Evolutionary conservation across 2,113 vertebrate species (phyloP), one percentile per base, ranked within the genome.

Genomic region (Danio rerio): DNA sequence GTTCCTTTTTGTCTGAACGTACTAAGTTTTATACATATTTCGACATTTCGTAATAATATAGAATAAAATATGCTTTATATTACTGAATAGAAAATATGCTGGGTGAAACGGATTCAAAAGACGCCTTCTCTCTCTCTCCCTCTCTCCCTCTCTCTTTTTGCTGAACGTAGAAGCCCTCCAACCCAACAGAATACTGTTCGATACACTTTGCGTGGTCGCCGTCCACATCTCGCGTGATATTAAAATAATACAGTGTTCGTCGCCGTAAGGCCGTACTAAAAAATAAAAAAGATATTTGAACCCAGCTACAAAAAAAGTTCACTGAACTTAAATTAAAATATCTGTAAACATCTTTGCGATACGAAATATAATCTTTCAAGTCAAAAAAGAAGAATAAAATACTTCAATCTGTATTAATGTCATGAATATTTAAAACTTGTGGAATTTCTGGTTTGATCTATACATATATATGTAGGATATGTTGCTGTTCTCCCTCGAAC

Each of bases 311-410:
- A 98, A 96, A 31, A 94, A 98, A 97, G 96, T 98, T 98, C 96
- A 98, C 95, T 97, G 96, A 98, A 98, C 96, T 98, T 97, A 99
- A 99, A 97, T 98, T 95, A 98, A 98, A 98, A 98, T 97, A 98
- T 96, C 94, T 98, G 97, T 98, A 99, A 98, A 99, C 97, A 99
- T 98, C 96, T 97, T 97, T 96, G 96, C 95, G 95, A 97, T 98
- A 98, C 95, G 96, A 99, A 98, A 99, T 98, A 98, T 98, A 98
- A 96, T 97, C 95, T 97, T 98, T 98, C 97, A 99, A 98, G 97
- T 98, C 95, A 98, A 98, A 98, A 96, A 31, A 31, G 31, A 31
- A 97, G 95, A 97, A 98, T 96, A 97, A 98, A 98, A 98, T 98
- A 97, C 96, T 98, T 98, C 94, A 94, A 97, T 96, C 96, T 98